Conservation (phyloP, 2,113 vertebrate species). For the Climacteris rufus region DNA sequence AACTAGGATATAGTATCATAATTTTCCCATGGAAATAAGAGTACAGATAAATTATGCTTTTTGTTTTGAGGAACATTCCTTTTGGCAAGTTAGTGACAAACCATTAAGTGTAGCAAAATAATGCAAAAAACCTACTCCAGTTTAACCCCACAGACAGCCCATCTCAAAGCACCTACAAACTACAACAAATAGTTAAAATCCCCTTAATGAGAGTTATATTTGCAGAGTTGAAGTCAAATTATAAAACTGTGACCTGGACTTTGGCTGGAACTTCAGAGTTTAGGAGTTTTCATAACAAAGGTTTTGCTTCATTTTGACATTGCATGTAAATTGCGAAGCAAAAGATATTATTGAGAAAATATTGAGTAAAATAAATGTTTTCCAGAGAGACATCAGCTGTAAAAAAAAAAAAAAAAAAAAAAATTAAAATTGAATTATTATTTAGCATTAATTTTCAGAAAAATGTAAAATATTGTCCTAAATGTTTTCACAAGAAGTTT, state of each 20-base stretch:
- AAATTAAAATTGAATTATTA: too few relatives aligned
- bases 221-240: background rate
- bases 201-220: background rate
- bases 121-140: background rate
- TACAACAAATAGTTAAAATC: background rate
- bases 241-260: background rate
- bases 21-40: background rate
- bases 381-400: background rate
- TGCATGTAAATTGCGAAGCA: background rate
- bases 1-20: background rate
- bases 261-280: background rate
- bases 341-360: background rate
- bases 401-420: background rate
- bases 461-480: background rate
- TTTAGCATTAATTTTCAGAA: background rate
- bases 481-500: background rate
- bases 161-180: background rate
- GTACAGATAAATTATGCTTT: background rate
- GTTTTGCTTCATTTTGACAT: background rate
- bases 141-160: fast-evolving
- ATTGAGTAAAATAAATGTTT: background rate
- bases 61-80: background rate
- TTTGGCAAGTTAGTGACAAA: background rate
- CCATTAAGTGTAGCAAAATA: background rate
- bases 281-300: background rate